Base-by-base conservation (phyloP, 2,113 vertebrate genomes). In the Pundamilia nyererei region DNA sequence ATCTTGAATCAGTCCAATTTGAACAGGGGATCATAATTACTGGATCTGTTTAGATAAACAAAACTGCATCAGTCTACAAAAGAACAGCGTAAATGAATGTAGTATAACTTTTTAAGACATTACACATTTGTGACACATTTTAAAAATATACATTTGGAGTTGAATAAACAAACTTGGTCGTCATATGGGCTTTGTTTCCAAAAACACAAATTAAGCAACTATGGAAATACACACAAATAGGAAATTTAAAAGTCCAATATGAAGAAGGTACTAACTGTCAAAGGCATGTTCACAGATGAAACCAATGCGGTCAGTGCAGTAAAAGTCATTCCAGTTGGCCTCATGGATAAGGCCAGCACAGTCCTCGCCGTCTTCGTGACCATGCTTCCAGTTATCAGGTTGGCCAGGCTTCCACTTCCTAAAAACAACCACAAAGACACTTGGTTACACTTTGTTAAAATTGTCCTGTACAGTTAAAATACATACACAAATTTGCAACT, bases 361-460 rank as follows among this genome's bases (percentile, higher is more conserved):
- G 85, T 99, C 98, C 93, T 99, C 99, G 47, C 98, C 98, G 5
- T 96, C 94, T 51, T 95, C 97, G 0, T 98, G 97, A 26, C 97
- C 97, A 0, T 97, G 97, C 47, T 91, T 96, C 99, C 99, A 99
- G 94, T 99, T 98, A 95, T 99, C 98, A 86, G 99, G 99, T 90
- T 99, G 99, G 38, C 99, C 99, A 2, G 90, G 89, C 93, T 97
- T 99, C 99, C 99, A 99, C 80, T 98, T 98, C 82, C 99, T 99
- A 82, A 26, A 85, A 81, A 54, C 11, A 56, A 85, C 19, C 79
- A 87, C 26, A 89, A 14, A 5, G 49, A 31, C 9, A 51, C 60
- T 47, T 21, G 17, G 21, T 47, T 53, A 81, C 3, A 79, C 51
- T 86, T 68, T 6, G 80, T 6, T 58, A 79, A 9, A 49, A 21